Evolutionary conservation across 30 jellyfish, hydroid and myxozoan species (phyloP).

Genomic region (Sanderia malayensis): DNA sequence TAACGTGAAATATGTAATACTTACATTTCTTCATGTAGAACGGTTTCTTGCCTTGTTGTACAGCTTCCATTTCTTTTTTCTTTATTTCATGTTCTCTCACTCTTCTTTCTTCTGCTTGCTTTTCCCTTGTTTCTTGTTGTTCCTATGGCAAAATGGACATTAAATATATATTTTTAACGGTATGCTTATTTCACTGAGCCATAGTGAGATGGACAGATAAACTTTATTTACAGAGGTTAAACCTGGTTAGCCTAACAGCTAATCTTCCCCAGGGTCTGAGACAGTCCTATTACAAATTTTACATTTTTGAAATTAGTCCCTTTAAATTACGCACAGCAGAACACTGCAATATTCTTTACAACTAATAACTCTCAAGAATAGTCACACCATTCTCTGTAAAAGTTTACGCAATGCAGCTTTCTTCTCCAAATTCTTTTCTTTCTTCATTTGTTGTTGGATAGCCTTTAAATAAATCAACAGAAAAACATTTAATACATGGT

Average conservation of each 20-base stretch:
- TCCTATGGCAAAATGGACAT: constrained; percentile 20
- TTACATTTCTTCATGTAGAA: constrained; percentile 76
- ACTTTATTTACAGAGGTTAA: too few relatives aligned
- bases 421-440: constrained; percentile 55
- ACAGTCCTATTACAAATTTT: too few relatives aligned
- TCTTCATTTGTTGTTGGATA: constrained; percentile 43
- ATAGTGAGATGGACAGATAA: too few relatives aligned
- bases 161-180: too few relatives aligned
- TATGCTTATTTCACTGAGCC: too few relatives aligned
- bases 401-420: constrained; percentile 62
- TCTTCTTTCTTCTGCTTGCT: constrained; percentile 30
- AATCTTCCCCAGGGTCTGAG: too few relatives aligned
- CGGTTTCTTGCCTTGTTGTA: constrained; percentile 80
- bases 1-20: background rate
- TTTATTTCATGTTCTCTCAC: constrained; percentile 50
- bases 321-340: too few relatives aligned
- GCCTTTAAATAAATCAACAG: constrained; percentile 4
- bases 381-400: constrained; percentile 56
- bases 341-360: background rate
- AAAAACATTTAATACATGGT: too few relatives aligned
- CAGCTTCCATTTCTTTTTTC: constrained; percentile 58
- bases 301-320: too few relatives aligned
- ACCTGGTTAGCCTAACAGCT: too few relatives aligned
- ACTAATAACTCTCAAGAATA: background rate
- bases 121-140: constrained; percentile 38